These are phyloP conservation scores for Euproctis similis DNA, from an alignment of 2,888 invertebrate species.

Conservation along the genomic window DNA sequence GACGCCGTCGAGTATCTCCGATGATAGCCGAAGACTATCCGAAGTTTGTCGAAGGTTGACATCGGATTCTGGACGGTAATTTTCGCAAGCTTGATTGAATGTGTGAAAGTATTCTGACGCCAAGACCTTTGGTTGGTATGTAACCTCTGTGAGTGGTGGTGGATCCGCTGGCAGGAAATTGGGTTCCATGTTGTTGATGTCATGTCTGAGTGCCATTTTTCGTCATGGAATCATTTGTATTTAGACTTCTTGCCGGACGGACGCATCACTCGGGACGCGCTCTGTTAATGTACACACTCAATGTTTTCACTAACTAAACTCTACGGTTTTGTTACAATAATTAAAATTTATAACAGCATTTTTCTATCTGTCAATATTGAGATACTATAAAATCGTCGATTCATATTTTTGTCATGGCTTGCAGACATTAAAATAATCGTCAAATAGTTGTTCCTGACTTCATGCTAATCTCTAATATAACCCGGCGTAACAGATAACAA, in stretches of 20 bases:
- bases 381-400: not conserved
- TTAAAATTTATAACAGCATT: not conserved
- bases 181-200: slow-evolving; percentile 59
- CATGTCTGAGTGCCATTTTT: slow-evolving; percentile 53
- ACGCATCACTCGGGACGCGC: slow-evolving; percentile 44
- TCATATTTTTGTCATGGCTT: not conserved
- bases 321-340: not conserved
- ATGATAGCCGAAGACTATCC: slow-evolving; percentile 52
- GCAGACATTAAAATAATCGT: no score
- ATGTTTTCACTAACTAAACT: not conserved
- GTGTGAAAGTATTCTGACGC: slow-evolving; percentile 67
- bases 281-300: not conserved
- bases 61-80: slow-evolving; percentile 52
- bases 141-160: slow-evolving; percentile 64
- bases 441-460: no score
- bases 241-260: slow-evolving; percentile 51
- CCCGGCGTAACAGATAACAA: no score
- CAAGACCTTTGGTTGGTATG: slow-evolving; percentile 55
- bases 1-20: slow-evolving; percentile 57
- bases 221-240: slow-evolving; percentile 39
- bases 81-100: slow-evolving; percentile 65
- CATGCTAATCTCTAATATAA: no score
- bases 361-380: not conserved
- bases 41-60: slow-evolving; percentile 56
- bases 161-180: slow-evolving; percentile 74